A percentile compares a stretch with the other conserved stretches of the same genome.
phyloP scores from a whole-genome alignment of 2,113 vertebrate genomes.

The Bothrops jararaca region DNA sequence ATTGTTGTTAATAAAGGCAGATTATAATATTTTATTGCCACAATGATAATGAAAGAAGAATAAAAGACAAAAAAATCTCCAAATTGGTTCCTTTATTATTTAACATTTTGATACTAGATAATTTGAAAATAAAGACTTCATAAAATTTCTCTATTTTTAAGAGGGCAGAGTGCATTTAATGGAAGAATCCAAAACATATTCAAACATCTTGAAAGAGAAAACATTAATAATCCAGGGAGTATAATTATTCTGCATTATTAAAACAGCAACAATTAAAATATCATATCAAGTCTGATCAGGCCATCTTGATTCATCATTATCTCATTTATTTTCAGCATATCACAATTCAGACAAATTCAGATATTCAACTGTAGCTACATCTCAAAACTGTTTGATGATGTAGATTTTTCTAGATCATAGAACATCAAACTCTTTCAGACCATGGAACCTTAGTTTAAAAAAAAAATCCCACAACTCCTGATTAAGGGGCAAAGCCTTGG shows the following conservation, averaged over 20 bases:
- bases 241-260: constrained; percentile 26
- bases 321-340: not conserved
- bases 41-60: constrained; percentile 34
- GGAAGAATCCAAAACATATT: not conserved
- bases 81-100: not conserved
- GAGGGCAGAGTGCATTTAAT: not conserved
- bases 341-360: not conserved
- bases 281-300: not conserved
- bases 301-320: not conserved
- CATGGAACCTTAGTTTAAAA: not conserved
- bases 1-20: not conserved
- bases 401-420: not conserved
- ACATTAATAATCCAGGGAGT: not conserved
- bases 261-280: not conserved
- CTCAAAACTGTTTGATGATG: not conserved
- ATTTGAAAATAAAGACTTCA: not conserved
- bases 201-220: not conserved
- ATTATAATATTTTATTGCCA: not conserved
- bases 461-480: not conserved
- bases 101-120: not conserved
- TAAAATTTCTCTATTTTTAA: not conserved
- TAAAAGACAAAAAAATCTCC: not conserved
- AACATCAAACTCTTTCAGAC: not conserved
- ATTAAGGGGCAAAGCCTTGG: not conserved
- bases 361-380: not conserved